These are phyloP conservation scores for Aradophagus sp. DNA, from an alignment of 1,140 invertebrate species.

Conservation along the genomic window DNA sequence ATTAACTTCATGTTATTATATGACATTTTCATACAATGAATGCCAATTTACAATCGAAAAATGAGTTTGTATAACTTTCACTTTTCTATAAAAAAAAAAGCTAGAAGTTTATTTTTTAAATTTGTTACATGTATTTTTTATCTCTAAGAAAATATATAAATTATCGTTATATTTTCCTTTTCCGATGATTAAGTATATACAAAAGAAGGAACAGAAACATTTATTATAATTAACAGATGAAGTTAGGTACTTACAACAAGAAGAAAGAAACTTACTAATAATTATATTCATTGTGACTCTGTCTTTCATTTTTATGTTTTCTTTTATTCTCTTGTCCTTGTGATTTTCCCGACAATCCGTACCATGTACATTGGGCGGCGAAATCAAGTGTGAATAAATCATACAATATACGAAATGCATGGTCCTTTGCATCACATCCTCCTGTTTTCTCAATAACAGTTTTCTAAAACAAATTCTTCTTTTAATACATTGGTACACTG, in stretches of 20 bases:
- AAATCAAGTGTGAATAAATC: conserved; percentile 14
- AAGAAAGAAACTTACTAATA: conserved; percentile 3
- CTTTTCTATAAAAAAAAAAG: too few relatives aligned
- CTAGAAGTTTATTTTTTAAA: too few relatives aligned
- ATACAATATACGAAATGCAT: conserved; percentile 7
- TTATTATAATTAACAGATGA: not conserved
- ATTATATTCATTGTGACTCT: conserved; percentile 1
- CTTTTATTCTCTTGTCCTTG: too few relatives aligned
- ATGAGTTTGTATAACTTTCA: conserved; percentile 2
- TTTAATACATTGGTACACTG: too few relatives aligned
- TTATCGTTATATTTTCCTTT: too few relatives aligned
- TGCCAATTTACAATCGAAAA: too few relatives aligned
- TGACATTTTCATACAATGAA: too few relatives aligned
- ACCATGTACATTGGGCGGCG: conserved; percentile 11
- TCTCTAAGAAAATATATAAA: not conserved
- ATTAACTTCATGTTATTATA: too few relatives aligned
- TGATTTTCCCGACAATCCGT: not conserved
- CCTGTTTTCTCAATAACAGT: conserved; percentile 4
- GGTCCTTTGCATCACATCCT: conserved; percentile 5
- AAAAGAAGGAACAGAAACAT: too few relatives aligned
- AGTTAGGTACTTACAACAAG: conserved; percentile 1
- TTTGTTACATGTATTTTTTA: too few relatives aligned
- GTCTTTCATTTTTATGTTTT: conserved; percentile 16
- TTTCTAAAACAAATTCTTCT: conserved; percentile 1
- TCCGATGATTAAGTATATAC: too few relatives aligned